phyloP scores from a whole-genome alignment of 2,113 vertebrate species.

The Oryzias celebensis region DNA sequence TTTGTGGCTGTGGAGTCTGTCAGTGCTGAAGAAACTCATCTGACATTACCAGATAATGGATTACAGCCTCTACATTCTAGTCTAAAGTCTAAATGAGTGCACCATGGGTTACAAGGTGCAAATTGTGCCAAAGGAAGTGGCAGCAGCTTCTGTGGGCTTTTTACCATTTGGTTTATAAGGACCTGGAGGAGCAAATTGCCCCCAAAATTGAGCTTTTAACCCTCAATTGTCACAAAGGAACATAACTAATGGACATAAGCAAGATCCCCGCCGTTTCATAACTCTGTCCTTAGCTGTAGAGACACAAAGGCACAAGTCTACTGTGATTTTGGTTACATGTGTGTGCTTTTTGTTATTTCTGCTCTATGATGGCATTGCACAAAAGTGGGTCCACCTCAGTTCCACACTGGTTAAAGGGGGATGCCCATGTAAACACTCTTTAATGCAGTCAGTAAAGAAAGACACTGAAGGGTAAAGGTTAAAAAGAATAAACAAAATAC shows the following conservation, averaged over 20 bases:
- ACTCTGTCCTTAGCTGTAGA: background rate
- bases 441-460: too few species aligned
- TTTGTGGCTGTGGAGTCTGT: slow-evolving; percentile 26
- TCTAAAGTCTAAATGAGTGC: slow-evolving; percentile 23
- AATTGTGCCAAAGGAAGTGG: slow-evolving; percentile 44
- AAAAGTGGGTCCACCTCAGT: too few species aligned
- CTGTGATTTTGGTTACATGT: background rate
- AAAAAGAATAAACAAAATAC: too few species aligned
- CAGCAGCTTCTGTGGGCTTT: background rate
- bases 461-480: too few species aligned
- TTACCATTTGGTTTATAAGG: slow-evolving; percentile 31
- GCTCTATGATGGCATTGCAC: background rate
- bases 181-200: slow-evolving; percentile 50
- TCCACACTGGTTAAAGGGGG: too few species aligned
- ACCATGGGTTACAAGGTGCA: slow-evolving; percentile 34
- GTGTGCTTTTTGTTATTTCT: background rate
- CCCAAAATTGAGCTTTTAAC: slow-evolving; percentile 60
- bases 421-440: too few species aligned
- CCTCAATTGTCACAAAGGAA: slow-evolving; percentile 32
- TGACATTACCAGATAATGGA: slow-evolving; percentile 57
- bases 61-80: slow-evolving; percentile 47
- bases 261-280: slow-evolving; percentile 5
- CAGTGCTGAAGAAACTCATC: slow-evolving; percentile 50
- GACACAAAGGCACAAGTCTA: background rate
- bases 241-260: slow-evolving; percentile 34